Base-by-base conservation (phyloP, 2,888 invertebrate species). In the Lissocephala sabroskyi region DNA sequence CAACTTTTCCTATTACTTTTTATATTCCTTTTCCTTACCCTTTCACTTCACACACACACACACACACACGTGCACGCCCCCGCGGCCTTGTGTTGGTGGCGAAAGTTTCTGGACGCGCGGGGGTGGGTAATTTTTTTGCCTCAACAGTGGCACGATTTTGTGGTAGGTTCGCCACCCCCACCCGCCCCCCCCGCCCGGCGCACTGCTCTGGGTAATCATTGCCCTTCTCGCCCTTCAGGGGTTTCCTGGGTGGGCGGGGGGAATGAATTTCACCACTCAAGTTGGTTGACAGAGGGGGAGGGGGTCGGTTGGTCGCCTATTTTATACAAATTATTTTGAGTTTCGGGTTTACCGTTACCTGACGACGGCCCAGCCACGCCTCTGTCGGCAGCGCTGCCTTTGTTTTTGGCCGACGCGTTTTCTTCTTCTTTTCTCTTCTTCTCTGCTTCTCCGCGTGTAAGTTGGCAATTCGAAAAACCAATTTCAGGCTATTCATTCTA, bases 241-340 rank as follows among this genome's bases (percentile, higher is more conserved):
- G 6, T 35, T n/a, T 35, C 41, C 39, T 48, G 37, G 37, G 26
- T 7, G 14, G 14, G 42, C 55, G 55, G 62, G n/a, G n/a, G n/a
- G n/a, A n/a, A n/a, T n/a, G 56, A 41, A 54, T 52, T 59, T 57
- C 66, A 70, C 71, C 66, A 70, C 56, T 52, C 49, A 10, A 14
- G 35, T 28, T 17, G 29, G 11, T n/a, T 32, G 30, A n/a, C n/a
- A n/a, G n/a, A n/a, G 30, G 30, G 11, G 13, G 13, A 32, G 10
- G 41, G 13, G 30, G 17, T 29, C 18, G 13, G 28, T 30, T 28
- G 33, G 39, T 45, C 66, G 66, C 59, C 64, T 70, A 67, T 71
- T 67, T 67, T 66, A 71, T 64, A 67, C 66, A 67, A 67, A 70
- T 71, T 67, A 67, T 67, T 66, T 67, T 53, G 64, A 67, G 71